phyloP scores from a whole-genome alignment of 1,140 invertebrate genomes.

The Teleogryllus occipitalis region DNA sequence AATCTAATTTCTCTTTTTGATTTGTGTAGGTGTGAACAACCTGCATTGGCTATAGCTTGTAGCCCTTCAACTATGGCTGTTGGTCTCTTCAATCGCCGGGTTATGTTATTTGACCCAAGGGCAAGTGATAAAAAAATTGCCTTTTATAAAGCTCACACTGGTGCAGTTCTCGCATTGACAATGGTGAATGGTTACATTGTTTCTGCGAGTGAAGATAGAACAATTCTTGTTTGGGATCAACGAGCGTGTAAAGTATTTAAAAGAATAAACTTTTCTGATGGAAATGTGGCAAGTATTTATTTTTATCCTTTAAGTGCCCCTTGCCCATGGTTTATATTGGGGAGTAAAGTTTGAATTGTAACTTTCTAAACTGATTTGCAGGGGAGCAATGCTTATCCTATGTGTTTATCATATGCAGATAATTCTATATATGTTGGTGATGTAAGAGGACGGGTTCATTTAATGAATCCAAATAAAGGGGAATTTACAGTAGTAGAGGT shows the following conservation, averaged over 20 bases:
- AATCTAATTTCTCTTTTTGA: too few relatives aligned
- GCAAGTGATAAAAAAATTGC: slow-evolving; percentile 24
- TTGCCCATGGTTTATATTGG: too few relatives aligned
- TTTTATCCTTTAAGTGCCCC: too few relatives aligned
- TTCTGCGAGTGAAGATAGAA: slow-evolving; percentile 37
- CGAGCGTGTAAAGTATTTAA: slow-evolving; percentile 30
- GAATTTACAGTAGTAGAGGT: slow-evolving; percentile 31
- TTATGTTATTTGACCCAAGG: slow-evolving; percentile 34
- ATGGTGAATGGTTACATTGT: slow-evolving; percentile 35
- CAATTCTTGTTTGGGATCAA: slow-evolving; percentile 35
- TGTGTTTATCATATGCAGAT: slow-evolving; percentile 33
- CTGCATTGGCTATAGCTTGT: slow-evolving; percentile 16
- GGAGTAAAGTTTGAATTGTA: too few relatives aligned
- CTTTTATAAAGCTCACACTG: slow-evolving; percentile 31
- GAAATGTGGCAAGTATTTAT: neutral
- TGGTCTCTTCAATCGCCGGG: slow-evolving; percentile 31
- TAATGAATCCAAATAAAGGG: slow-evolving; percentile 32
- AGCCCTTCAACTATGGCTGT: slow-evolving; percentile 27
- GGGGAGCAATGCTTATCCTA: slow-evolving; percentile 30
- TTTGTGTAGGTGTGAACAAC: neutral
- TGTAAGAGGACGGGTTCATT: slow-evolving; percentile 30
- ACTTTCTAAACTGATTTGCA: neutral
- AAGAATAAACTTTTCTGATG: neutral
- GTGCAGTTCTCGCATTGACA: slow-evolving; percentile 32
- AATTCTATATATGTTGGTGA: slow-evolving; percentile 34